Base-by-base conservation (phyloP, 1,140 invertebrate genomes). In the Bradynema listronoti region DNA sequence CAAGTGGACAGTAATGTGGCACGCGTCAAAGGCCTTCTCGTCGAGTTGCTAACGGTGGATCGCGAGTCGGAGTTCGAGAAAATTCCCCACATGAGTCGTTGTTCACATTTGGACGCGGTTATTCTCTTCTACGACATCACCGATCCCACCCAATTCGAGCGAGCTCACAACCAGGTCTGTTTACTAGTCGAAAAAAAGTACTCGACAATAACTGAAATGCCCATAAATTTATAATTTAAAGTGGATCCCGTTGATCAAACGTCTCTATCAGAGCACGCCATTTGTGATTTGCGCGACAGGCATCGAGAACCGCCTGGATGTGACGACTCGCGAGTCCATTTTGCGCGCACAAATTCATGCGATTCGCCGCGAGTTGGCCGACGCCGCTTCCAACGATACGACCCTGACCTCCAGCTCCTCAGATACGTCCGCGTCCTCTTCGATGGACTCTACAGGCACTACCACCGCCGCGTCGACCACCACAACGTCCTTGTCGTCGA, bases 201-300 rank as follows among this genome's bases (percentile, higher is more conserved):
- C n/a, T n/a, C n/a, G n/a, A n/a, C n/a, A n/a, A n/a, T n/a, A n/a
- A n/a, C n/a, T n/a, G n/a, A n/a, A n/a, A n/a, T n/a, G n/a, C n/a
- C n/a, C n/a, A n/a, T n/a, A n/a, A n/a, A n/a, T n/a, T n/a, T n/a
- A n/a, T n/a, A n/a, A n/a, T n/a, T n/a, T n/a, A n/a, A n/a, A 55
- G 34, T 57, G 55, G 55, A 29, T 39, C 7, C 55, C 55, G 7
- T 19, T 34, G 5, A 54, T 57, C 34, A 27, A 36, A 16, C 27
- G 34, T 4, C 25, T 53, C 14, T 57, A 56, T 56, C 55, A 42
- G 11, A 29, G 24, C 0, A 56, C 46, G 1, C 46, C 55, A 4
- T 56, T 57, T 9, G 24, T 57, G 11, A 29, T 57, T 22, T 57
- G 55, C 24, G 55, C 50, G 11, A 57, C 55, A 9, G 55, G 55